Evolutionary conservation across 2,888 invertebrate species (phyloP).

Genomic region (Epistrophella euchroma): DNA sequence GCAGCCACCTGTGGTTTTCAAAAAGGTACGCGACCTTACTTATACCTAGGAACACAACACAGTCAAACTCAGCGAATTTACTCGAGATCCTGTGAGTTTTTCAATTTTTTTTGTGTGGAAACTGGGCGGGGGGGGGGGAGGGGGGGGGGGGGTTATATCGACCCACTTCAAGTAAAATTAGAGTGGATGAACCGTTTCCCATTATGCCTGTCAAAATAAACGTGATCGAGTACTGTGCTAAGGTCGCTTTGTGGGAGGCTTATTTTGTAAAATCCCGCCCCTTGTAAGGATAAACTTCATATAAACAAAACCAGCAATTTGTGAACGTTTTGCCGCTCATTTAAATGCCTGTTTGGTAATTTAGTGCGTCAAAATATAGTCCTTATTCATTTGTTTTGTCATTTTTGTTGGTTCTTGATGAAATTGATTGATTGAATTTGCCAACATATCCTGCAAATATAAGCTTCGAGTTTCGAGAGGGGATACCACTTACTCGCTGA

Average conservation of each 20-base stretch:
- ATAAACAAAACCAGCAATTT: constrained; percentile 26
- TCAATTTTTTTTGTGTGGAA: background rate
- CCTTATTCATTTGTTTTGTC: constrained; percentile 4
- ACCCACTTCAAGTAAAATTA: constrained; percentile 64
- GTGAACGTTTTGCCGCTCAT: constrained; percentile 49
- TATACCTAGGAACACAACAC: constrained; percentile 19
- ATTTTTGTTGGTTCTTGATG: constrained; percentile 14
- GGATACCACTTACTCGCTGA: background rate
- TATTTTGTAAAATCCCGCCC: constrained; percentile 27
- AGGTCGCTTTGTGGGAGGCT: constrained; percentile 18
- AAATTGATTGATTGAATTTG: constrained; percentile 42
- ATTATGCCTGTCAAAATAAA: constrained; percentile 65
- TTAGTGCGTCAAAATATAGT: constrained; percentile 34
- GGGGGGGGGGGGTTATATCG: background rate
- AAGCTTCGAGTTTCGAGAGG: background rate
- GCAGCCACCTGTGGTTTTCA: constrained; percentile 56
- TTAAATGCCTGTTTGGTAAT: constrained; percentile 53
- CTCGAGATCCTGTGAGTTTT: background rate
- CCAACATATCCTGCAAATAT: background rate
- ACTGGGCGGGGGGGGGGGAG: no score
- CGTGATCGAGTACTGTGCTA: constrained; percentile 49
- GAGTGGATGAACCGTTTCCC: constrained; percentile 68
- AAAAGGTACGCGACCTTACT: constrained; percentile 36
- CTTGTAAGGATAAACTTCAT: background rate
- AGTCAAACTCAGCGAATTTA: constrained; percentile 26